A percentile compares a stretch with the other conserved stretches of the same genome.
These are phyloP conservation scores for Drosophila pseudotakahashii DNA, from an alignment of 2,888 invertebrate species.

Conservation along the genomic window DNA sequence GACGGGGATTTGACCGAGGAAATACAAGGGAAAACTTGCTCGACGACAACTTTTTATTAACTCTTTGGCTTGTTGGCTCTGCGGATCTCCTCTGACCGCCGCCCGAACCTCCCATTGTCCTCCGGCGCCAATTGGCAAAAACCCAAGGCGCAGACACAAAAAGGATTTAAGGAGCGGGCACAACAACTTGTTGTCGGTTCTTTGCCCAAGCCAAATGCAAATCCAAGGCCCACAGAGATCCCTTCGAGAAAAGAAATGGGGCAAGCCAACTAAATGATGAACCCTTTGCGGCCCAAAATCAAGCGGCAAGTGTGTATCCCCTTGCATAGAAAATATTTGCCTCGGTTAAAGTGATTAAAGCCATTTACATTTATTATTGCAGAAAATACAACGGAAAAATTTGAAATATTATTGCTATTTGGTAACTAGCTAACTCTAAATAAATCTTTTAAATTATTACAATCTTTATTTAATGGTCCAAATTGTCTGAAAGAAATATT, in stretches of 20 bases:
- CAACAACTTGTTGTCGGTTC: slow-evolving; percentile 67
- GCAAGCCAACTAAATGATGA: slow-evolving; percentile 15
- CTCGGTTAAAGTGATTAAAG: slow-evolving; percentile 2
- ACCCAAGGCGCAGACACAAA: slow-evolving; percentile 11
- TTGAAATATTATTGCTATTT: too few relatives aligned
- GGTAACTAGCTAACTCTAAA: too few relatives aligned
- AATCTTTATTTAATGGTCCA: too few relatives aligned
- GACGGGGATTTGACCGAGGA: slow-evolving; percentile 1
- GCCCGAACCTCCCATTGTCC: slow-evolving; percentile 21
- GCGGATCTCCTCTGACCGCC: slow-evolving; percentile 41
- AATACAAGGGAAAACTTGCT: slow-evolving; percentile 24
- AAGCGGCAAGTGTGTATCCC: slow-evolving; percentile 12
- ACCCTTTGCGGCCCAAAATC: slow-evolving; percentile 16
- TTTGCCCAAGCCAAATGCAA: slow-evolving; percentile 32
- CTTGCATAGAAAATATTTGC: not conserved
- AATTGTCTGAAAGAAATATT: not conserved
- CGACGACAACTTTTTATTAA: slow-evolving; percentile 68
- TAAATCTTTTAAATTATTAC: too few relatives aligned
- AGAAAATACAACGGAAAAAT: not conserved
- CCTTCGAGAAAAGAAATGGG: not conserved
- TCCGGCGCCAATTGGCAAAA: slow-evolving; percentile 43
- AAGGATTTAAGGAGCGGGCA: slow-evolving; percentile 9
- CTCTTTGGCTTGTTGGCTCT: slow-evolving; percentile 61
- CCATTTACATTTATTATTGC: slow-evolving; percentile 3
- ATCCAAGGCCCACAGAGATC: slow-evolving; percentile 18